These are phyloP conservation scores for Thryonomys swinderianus DNA, from an alignment of 2,113 vertebrate species.

Conservation along the genomic window DNA sequence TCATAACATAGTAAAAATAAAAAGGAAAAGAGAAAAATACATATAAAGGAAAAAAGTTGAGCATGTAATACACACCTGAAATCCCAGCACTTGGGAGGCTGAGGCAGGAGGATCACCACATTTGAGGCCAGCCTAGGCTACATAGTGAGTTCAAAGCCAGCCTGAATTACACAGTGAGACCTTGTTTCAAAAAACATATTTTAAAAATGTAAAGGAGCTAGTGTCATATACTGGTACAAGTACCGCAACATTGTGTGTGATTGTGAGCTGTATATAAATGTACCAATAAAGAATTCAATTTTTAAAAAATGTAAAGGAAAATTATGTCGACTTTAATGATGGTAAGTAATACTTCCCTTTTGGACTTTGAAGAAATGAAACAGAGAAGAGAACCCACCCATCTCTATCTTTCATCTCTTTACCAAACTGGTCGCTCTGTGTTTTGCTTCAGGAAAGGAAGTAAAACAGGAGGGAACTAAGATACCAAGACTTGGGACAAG, in stretches of 20 bases:
- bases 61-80: background rate
- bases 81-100: background rate
- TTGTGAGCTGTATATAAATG: too few relatives aligned
- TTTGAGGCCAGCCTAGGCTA: background rate
- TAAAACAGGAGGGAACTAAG: background rate
- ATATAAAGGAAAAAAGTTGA: background rate
- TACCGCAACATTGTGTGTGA: too few relatives aligned
- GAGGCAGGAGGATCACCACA: background rate
- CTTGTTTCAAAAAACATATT: background rate
- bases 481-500: background rate
- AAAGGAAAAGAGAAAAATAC: background rate
- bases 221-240: too few relatives aligned
- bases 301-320: too few relatives aligned
- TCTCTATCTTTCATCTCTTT: background rate
- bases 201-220: too few relatives aligned
- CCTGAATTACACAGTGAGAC: background rate
- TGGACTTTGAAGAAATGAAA: conserved; percentile 61
- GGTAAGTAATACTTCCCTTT: conserved; percentile 38
- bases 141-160: background rate
- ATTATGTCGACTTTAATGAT: conserved; percentile 1
- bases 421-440: conserved; percentile 6
- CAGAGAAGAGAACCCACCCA: background rate
- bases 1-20: background rate
- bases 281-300: too few relatives aligned
- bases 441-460: background rate